These are phyloP conservation scores for Rhinichthys klamathensis DNA, from an alignment of 2,113 vertebrate genomes.

Conservation along the genomic window DNA sequence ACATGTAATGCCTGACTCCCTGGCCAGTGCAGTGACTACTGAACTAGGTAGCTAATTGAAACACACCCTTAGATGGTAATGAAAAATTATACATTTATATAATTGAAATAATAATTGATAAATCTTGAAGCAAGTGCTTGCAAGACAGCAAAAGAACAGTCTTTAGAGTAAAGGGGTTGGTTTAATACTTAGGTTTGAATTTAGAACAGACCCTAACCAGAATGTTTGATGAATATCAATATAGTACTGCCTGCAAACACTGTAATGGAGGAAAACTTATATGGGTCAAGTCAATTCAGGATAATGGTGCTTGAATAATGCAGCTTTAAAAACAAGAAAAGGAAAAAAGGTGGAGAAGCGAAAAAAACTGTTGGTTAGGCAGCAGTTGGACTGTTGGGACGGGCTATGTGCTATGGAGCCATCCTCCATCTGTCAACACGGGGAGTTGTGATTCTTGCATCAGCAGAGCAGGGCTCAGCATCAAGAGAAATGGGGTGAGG, in stretches of 20 bases:
- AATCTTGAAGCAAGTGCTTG: background rate
- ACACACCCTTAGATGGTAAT: background rate
- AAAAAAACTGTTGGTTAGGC: slow-evolving; percentile 63
- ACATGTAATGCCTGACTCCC: background rate
- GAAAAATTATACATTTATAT: background rate
- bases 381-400: slow-evolving; percentile 79
- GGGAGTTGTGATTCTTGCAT: slow-evolving; percentile 76
- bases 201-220: background rate
- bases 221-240: background rate
- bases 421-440: slow-evolving; percentile 76
- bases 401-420: slow-evolving; percentile 73
- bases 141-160: background rate
- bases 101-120: background rate
- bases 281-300: background rate
- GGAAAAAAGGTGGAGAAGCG: slow-evolving; percentile 53
- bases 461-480: slow-evolving; percentile 77
- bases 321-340: slow-evolving; percentile 64
- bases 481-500: slow-evolving; percentile 69
- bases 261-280: background rate
- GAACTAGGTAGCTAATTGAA: slow-evolving; percentile 5
- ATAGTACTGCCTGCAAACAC: background rate
- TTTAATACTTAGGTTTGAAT: background rate
- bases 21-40: background rate
- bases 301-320: slow-evolving; percentile 57
- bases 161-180: background rate